Percentiles rank a stretch among this genome's conserved stretches.
Conservation (phyloP, 2,113 vertebrate genomes). For the Pyxicephalus adspersus region DNA sequence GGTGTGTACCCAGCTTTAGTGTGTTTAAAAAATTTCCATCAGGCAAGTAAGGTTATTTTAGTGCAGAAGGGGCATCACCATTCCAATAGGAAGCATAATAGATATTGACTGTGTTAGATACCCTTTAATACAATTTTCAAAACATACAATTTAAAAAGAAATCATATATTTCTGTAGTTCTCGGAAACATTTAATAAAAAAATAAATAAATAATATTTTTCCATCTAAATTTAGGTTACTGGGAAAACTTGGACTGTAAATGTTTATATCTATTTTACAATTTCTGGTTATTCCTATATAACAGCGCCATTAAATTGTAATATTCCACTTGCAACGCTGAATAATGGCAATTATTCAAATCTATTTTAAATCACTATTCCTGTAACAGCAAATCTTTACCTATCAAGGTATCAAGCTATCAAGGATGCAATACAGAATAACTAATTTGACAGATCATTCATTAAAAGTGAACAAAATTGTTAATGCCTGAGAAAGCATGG, state of each 20-base stretch:
- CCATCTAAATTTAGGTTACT: neutral
- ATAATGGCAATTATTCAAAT: constrained; percentile 25
- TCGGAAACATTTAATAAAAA: no score
- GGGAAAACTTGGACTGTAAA: neutral
- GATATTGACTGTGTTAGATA: no score
- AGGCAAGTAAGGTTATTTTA: no score
- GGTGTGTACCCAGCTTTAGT: no score
- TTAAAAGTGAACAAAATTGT: constrained; percentile 16
- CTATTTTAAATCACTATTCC: constrained; percentile 13
- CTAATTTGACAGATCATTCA: constrained; percentile 34
- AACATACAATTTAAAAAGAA: no score
- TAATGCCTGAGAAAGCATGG: neutral
- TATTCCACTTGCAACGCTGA: neutral
- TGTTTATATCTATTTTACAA: neutral
- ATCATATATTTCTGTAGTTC: no score
- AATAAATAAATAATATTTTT: neutral
- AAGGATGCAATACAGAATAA: neutral
- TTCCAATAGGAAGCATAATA: no score
- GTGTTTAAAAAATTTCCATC: no score
- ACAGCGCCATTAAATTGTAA: constrained; percentile 6
- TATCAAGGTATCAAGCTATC: no score
- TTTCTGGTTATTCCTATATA: neutral
- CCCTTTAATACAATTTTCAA: no score
- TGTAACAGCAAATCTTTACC: neutral
- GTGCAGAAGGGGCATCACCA: no score